Evolutionary conservation across 1,140 invertebrate genomes (phyloP), one percentile per base, ranked within the genome.

Genomic region (Cydia amplana): DNA sequence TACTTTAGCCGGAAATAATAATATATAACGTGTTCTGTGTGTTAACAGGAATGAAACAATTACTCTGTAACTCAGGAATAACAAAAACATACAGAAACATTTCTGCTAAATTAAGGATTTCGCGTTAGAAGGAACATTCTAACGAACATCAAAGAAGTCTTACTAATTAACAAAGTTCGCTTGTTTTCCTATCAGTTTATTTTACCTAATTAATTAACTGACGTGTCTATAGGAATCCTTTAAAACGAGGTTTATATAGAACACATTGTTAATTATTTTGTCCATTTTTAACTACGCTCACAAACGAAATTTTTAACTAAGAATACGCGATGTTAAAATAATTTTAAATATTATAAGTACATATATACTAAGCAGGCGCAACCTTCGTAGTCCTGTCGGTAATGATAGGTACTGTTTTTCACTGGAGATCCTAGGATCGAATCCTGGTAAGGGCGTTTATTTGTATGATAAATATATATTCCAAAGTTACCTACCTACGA

Each of bases 1-100:
- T 6, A 51, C 4, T 51, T 51, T n/a, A 51, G 49, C 72, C 67
- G 40, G 74, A 79, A 79, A 79, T 81, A 79, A 75, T 79, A 65
- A 1, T 1, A 25, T 25, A 3, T 43, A 74, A 73, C 74, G 20
- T 67, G 2, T 23, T 23, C 4, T 9, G 2, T 60, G 9, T 23
- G 55, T 60, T 23, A 23, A 60, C 20, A 51, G 49, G 49, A 18
- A 60, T 23, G 5, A 60, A 60, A 60, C 10, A 60, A 60, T 60
- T 60, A 10, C 49, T 23, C 18, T 23, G 55, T 60, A 60, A 60
- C 55, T 60, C 55, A n/a, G n/a, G 10, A n/a, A 40, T 40, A 36
- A 36, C n/a, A 70, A 70, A 70, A 36, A 36, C 43, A 70, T 36
- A 65, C 9, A 65, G 64, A 65, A 70, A 70, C 65, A 43, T 70